phyloP scores from a whole-genome alignment of 1,140 invertebrate species.

The Phymorhynchus buccinoides region DNA sequence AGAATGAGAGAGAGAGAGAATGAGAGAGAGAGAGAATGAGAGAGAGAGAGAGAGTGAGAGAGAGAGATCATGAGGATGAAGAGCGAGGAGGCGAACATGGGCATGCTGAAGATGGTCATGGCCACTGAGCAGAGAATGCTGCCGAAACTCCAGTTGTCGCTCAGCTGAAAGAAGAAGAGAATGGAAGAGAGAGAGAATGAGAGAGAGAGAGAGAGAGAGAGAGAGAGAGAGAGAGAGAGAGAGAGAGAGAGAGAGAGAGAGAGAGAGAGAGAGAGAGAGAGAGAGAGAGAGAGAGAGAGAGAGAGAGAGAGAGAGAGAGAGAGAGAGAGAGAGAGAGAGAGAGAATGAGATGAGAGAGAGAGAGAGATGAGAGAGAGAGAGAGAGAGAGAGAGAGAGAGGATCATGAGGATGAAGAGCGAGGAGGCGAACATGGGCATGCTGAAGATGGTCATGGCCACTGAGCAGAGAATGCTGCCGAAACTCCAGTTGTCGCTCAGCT shows the following conservation, averaged over 20 bases:
- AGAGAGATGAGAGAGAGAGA: too few species aligned
- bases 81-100: slow-evolving; percentile 81
- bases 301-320: too few species aligned
- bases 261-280: too few species aligned
- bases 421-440: slow-evolving; percentile 81
- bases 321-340: too few species aligned
- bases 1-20: too few species aligned
- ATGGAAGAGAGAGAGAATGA: not conserved
- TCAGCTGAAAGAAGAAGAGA: slow-evolving; percentile 74
- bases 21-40: too few species aligned
- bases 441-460: slow-evolving; percentile 68
- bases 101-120: slow-evolving; percentile 75
- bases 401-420: slow-evolving; percentile 82
- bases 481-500: slow-evolving; percentile 87
- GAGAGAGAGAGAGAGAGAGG: too few species aligned
- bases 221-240: not conserved
- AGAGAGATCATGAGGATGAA: slow-evolving; percentile 82
- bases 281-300: too few species aligned
- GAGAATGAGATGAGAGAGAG: too few species aligned
- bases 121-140: slow-evolving; percentile 65
- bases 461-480: slow-evolving; percentile 77
- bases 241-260: not conserved
- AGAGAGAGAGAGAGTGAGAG: too few species aligned
- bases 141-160: slow-evolving; percentile 87
- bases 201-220: not conserved